A percentile compares a stretch with the other conserved stretches of the same genome.
Evolutionary conservation across 2,797 vertebrate genomes (phyloP).

Genomic region (Ptychobarbus kaznakovi): DNA sequence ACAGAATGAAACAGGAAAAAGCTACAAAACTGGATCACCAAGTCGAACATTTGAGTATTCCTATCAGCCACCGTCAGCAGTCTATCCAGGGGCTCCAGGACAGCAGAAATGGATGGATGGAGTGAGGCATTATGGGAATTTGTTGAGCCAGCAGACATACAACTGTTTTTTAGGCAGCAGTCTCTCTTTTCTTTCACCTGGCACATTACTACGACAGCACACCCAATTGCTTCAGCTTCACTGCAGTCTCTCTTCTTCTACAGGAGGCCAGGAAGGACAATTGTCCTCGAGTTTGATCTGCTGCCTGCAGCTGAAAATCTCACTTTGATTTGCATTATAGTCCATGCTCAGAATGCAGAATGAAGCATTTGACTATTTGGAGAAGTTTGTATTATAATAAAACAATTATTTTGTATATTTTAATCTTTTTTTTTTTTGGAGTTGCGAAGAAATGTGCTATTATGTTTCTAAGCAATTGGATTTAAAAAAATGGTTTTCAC

Average conservation of each 20-base stretch:
- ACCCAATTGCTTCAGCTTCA: constrained; percentile 56
- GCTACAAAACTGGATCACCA: constrained; percentile 24
- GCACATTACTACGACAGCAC: constrained; percentile 62
- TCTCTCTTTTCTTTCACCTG: constrained; percentile 17
- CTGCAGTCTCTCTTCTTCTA: constrained; percentile 63
- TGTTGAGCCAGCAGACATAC: constrained; percentile 22
- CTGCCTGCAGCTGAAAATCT: constrained; percentile 57
- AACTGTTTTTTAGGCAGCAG: constrained; percentile 29
- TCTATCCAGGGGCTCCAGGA: neutral
- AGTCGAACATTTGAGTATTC: neutral
- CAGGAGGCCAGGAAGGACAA: constrained; percentile 67
- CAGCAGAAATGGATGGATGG: constrained; percentile 6
- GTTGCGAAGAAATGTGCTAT: neutral
- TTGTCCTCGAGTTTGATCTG: constrained; percentile 68
- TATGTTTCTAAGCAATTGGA: neutral
- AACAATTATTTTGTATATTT: neutral
- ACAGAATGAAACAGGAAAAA: neutral
- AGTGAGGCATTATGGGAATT: constrained; percentile 31
- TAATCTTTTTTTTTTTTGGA: neutral
- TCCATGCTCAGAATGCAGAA: constrained; percentile 67
- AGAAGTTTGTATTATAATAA: constrained; percentile 33
- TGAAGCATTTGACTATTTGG: constrained; percentile 33
- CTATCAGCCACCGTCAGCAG: constrained; percentile 32
- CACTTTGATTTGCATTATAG: constrained; percentile 68
- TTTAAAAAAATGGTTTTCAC: neutral